Evolutionary conservation across 2,113 vertebrate species (phyloP), one percentile per base, ranked within the genome.

Genomic region (Chlorodrepanis virens): DNA sequence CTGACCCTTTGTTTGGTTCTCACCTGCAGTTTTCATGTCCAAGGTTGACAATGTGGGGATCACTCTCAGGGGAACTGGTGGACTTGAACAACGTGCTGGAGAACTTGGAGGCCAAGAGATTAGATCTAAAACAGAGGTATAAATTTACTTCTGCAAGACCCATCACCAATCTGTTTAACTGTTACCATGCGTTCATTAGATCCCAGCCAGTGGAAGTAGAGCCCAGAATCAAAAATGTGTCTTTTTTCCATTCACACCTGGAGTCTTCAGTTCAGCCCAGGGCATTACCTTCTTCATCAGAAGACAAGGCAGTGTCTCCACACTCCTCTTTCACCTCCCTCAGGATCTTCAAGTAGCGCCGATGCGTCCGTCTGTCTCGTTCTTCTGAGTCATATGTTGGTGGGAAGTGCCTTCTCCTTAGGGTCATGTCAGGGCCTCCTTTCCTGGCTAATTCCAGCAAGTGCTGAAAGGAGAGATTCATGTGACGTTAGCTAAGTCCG

Each of bases 21-120:
- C 76, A 99, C 99, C 99, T 91, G 98, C 98, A 19, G 98, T 99
- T 97, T 99, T 99, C 99, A 99, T 99, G 97, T 99, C 99, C 87
- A 97, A 97, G 37, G 99, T 99, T 69, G 98, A 99, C 80, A 99
- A 98, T 0, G 99, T 99, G 63, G 99, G 99, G 70, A 99, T 97
- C 86, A 99, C 98, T 97, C 98, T 98, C 86, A 99, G 98, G n/a
- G 99, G 98, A 85, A 99, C 95, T 4, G 98, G 98, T 45, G 98
- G 97, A 65, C 98, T 98, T 16, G 99, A 93, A 97, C 97, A 99
- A 97, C 80, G 98, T 83, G 68, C 98, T 96, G 82, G 99, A 98
- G 96, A 98, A 97, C 93, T 98, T 28, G 98, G 98, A 83, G 98
- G 98, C 99, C 99, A 99, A 35, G 98, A 98, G 47, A 97, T 98